Conservation (phyloP, 2,888 invertebrate species). For the Tachina lurida region DNA sequence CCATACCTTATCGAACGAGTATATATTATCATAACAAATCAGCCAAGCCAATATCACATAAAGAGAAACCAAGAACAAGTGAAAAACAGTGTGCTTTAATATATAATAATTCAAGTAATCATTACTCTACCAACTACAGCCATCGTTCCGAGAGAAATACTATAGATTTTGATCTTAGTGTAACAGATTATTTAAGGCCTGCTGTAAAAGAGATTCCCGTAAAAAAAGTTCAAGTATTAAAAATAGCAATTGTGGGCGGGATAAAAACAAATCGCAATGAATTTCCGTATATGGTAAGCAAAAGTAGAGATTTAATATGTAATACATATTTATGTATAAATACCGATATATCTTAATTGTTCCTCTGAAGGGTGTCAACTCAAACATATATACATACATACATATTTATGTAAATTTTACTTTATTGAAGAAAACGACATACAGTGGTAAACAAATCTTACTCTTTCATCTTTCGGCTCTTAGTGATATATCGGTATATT, state of each 20-base stretch:
- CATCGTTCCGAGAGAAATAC: not conserved
- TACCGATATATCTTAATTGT: too few species aligned
- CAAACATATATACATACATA: too few species aligned
- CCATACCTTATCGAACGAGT: not conserved
- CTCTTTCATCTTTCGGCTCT: too few species aligned
- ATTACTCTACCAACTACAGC: not conserved
- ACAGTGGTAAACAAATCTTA: too few species aligned
- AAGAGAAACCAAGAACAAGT: not conserved
- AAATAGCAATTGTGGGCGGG: not conserved
- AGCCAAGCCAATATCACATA: not conserved
- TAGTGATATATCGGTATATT: too few species aligned
- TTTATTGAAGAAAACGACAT: too few species aligned
- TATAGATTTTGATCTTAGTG: not conserved
- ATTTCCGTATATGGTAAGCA: constrained; percentile 19
- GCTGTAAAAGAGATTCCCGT: not conserved
- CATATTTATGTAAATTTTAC: too few species aligned
- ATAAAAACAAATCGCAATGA: not conserved
- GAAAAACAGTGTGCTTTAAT: not conserved
- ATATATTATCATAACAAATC: not conserved
- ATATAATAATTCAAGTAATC: not conserved
- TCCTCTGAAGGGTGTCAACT: too few species aligned
- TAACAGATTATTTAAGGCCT: too few species aligned
- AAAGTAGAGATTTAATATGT: too few species aligned
- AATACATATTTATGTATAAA: too few species aligned
- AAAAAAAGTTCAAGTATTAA: not conserved